A percentile compares a stretch with the other conserved stretches of the same genome.
Conservation (phyloP, 1,140 invertebrate species). For the Alviniconcha marisindica region DNA sequence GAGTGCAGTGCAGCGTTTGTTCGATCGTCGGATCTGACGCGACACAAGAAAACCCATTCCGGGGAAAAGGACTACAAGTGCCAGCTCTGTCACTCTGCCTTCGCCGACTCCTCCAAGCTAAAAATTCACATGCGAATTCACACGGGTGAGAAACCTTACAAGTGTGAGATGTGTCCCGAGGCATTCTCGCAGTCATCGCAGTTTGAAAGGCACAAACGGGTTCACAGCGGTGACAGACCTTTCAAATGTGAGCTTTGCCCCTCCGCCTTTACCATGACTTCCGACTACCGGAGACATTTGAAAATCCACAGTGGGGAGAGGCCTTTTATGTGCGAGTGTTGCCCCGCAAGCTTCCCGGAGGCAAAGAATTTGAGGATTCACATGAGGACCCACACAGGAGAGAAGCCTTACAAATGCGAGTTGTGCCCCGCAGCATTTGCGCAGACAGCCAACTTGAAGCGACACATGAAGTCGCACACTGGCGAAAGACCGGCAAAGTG, state of each 20-base stretch:
- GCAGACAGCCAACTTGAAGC: neutral
- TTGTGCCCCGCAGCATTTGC: conserved; percentile 28
- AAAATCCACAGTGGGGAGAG: conserved; percentile 16
- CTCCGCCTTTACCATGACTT: neutral
- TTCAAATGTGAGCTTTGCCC: conserved; percentile 19
- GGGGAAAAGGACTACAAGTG: conserved; percentile 56
- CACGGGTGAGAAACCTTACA: conserved; percentile 73
- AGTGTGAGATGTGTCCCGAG: conserved; percentile 29
- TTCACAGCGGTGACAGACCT: conserved; percentile 21
- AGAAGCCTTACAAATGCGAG: conserved; percentile 35
- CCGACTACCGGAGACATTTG: neutral
- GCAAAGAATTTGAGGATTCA: conserved; percentile 84
- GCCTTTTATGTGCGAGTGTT: conserved; percentile 33
- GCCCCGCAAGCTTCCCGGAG: conserved; percentile 62
- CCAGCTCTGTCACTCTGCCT: conserved; percentile 51
- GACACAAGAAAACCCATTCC: conserved; percentile 55
- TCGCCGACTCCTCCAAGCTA: conserved; percentile 75
- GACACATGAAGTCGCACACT: conserved; percentile 20
- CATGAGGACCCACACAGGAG: conserved; percentile 23
- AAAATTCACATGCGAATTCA: conserved; percentile 77
- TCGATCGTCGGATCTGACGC: conserved; percentile 75
- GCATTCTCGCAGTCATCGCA: neutral
- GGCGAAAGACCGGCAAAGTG: conserved; percentile 30
- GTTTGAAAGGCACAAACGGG: conserved; percentile 4
- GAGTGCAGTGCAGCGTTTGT: conserved; percentile 54